phyloP scores from a whole-genome alignment of 2,113 vertebrate genomes.

The Limnothrissa miodon region DNA sequence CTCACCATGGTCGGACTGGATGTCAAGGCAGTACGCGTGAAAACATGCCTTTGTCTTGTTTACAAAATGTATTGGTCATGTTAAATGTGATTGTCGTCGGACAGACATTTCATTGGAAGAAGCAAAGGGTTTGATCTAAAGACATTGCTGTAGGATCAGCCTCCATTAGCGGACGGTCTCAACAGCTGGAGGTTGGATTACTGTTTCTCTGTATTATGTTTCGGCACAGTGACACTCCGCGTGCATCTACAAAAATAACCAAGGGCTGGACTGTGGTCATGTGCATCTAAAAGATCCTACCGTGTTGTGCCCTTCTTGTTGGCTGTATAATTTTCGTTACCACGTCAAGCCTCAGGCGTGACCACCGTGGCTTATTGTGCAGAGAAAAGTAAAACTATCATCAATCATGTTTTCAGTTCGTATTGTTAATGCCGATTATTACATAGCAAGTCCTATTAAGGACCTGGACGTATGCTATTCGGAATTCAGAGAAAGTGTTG shows the following conservation, averaged over 20 bases:
- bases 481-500: constrained; percentile 78
- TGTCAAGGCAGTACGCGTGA: not conserved
- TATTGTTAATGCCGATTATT: constrained; percentile 90
- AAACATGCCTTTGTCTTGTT: not conserved
- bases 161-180: constrained; percentile 49
- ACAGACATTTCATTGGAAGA: not conserved
- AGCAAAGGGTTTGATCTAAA: constrained; percentile 35
- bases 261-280: not conserved
- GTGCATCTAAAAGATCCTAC: constrained; percentile 17
- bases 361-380: not conserved
- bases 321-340: constrained; percentile 21
- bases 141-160: constrained; percentile 23
- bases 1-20: not conserved
- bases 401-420: constrained; percentile 86
- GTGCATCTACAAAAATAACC: constrained; percentile 18
- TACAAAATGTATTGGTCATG: not conserved
- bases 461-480: constrained; percentile 85
- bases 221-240: not conserved
- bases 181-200: constrained; percentile 35
- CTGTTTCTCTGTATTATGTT: constrained; percentile 39
- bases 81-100: not conserved
- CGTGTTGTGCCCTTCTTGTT: constrained; percentile 41
- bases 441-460: constrained; percentile 79
- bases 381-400: constrained; percentile 22
- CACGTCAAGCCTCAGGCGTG: constrained; percentile 12